A percentile compares a stretch with the other conserved stretches of the same genome.
phyloP scores from a whole-genome alignment of 2,113 vertebrate species.

The Thryonomys swinderianus region DNA sequence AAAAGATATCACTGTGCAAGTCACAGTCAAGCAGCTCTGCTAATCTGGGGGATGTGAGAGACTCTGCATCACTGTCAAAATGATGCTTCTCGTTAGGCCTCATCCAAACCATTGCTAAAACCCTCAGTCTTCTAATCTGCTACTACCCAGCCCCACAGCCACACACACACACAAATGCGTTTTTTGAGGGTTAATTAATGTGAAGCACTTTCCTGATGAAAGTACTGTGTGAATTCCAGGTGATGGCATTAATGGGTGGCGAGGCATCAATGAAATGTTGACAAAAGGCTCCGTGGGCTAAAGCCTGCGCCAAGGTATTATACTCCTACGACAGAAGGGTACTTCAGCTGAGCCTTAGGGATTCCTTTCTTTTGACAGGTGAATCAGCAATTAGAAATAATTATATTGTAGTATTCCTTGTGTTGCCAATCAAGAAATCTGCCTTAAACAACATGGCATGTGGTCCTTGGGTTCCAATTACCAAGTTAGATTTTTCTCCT shows the following conservation, averaged over 20 bases:
- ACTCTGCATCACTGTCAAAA: slow-evolving; percentile 23
- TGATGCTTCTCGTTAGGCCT: not conserved
- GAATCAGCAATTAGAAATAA: slow-evolving; percentile 73
- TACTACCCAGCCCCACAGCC: not conserved
- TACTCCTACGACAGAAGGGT: not conserved
- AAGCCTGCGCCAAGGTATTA: slow-evolving; percentile 43
- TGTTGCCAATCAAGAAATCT: slow-evolving; percentile 34
- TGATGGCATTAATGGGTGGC: not conserved
- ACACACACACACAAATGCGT: not conserved
- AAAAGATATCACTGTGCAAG: not conserved
- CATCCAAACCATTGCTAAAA: slow-evolving; percentile 24
- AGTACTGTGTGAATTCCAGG: slow-evolving; percentile 24
- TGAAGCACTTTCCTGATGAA: slow-evolving; percentile 52
- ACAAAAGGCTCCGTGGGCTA: slow-evolving; percentile 29
- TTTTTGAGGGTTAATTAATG: slow-evolving; percentile 58
- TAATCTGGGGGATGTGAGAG: not conserved
- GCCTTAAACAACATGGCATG: slow-evolving; percentile 8
- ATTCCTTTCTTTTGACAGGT: slow-evolving; percentile 55
- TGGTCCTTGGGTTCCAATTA: slow-evolving; percentile 61
- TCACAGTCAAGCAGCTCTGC: not conserved
- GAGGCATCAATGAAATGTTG: slow-evolving; percentile 37
- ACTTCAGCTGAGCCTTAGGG: slow-evolving; percentile 8
- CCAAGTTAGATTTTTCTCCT: not conserved
- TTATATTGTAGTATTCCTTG: slow-evolving; percentile 8
- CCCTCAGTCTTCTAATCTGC: slow-evolving; percentile 52